Conservation (phyloP, 2,888 invertebrate genomes). For the Trypoxylon attenuatum region DNA sequence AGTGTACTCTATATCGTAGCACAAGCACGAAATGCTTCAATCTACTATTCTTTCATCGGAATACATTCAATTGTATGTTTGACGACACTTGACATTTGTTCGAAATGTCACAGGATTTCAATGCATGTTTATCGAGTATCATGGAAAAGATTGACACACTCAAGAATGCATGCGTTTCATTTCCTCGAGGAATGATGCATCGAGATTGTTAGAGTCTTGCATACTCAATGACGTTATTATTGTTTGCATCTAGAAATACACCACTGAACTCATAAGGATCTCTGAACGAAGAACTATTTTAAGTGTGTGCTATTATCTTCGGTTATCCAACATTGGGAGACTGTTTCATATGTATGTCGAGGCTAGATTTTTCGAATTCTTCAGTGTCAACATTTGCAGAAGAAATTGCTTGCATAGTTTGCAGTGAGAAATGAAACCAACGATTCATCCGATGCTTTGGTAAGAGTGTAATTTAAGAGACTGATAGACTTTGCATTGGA, state of each 20-base stretch:
- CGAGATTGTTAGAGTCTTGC: background rate
- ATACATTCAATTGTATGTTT: background rate
- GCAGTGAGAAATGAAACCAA: no score
- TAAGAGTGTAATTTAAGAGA: background rate
- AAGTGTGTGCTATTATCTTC: constrained; percentile 3
- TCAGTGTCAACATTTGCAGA: no score
- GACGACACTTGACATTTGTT: background rate
- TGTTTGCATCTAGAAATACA: constrained; percentile 22
- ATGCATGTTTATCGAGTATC: background rate
- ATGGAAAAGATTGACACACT: background rate
- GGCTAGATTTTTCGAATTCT: background rate
- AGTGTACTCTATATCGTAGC: no score
- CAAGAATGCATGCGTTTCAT: background rate
- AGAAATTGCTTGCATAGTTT: no score
- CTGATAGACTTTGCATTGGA: background rate
- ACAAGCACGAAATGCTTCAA: background rate
- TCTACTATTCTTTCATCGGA: background rate
- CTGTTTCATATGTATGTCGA: background rate
- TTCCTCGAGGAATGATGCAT: background rate
- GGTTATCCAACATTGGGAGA: background rate
- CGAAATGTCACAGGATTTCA: background rate
- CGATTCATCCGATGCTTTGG: background rate
- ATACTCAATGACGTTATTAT: constrained; percentile 11
- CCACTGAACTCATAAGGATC: background rate
- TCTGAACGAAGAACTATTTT: background rate